Evolutionary conservation across 2,797 vertebrate species (phyloP).

Genomic region (Sebastes matsubarae): DNA sequence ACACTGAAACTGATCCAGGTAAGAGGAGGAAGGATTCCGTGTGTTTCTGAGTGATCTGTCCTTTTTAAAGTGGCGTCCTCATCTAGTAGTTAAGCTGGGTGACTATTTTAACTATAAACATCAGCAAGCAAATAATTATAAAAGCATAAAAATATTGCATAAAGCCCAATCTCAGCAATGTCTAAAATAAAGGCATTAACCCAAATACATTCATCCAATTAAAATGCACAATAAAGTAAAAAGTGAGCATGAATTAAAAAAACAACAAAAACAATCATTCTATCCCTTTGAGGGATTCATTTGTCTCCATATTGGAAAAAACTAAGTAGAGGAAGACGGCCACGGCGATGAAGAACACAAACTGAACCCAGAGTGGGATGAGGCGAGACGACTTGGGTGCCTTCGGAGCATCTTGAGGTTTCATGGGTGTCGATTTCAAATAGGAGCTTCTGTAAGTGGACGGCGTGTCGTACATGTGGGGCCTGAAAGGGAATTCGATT

Average conservation of each 20-base stretch:
- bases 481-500: constrained; percentile 31
- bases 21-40: not conserved
- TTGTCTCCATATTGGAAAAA: constrained; percentile 78
- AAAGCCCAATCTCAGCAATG: constrained; percentile 24
- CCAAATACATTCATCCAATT: constrained; percentile 36
- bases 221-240: constrained; percentile 34
- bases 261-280: constrained; percentile 40
- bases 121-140: constrained; percentile 2
- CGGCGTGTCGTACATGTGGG: constrained; percentile 52
- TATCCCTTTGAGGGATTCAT: constrained; percentile 61
- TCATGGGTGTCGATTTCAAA: constrained; percentile 38
- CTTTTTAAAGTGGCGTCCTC: not conserved
- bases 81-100: not conserved
- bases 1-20: not conserved
- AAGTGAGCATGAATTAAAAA: not conserved
- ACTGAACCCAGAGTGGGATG: constrained; percentile 79
- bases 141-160: constrained; percentile 39
- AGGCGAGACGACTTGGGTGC: constrained; percentile 49
- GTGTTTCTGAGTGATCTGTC: not conserved
- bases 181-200: constrained; percentile 25
- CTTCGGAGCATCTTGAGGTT: constrained; percentile 14
- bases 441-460: constrained; percentile 54
- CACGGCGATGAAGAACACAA: constrained; percentile 75
- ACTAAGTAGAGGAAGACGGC: constrained; percentile 75
- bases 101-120: not conserved